Evolutionary conservation across 2,113 vertebrate species (phyloP).

Genomic region (Hydropotes inermis): DNA sequence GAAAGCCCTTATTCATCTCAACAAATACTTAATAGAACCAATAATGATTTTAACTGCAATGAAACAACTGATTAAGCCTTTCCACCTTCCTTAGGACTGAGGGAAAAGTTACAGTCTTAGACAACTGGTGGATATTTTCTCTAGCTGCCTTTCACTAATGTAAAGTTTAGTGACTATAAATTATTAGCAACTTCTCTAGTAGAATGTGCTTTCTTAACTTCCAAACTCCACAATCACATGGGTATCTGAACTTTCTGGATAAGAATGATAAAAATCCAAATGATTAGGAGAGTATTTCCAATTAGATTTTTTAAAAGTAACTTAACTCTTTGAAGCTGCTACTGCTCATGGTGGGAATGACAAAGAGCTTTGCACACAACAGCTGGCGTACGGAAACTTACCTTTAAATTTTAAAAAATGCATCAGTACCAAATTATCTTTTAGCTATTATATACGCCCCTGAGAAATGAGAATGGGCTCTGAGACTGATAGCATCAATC

Average conservation of each 20-base stretch:
- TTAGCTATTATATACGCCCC: not conserved
- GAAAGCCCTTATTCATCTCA: slow-evolving; percentile 20
- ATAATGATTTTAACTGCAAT: not conserved
- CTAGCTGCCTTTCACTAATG: not conserved
- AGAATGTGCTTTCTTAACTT: not conserved
- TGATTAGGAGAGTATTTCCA: not conserved
- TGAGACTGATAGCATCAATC: not conserved
- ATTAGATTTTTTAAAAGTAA: not conserved
- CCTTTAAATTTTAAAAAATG: not conserved
- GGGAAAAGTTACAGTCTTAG: not conserved
- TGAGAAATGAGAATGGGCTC: not conserved
- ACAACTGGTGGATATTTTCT: not conserved
- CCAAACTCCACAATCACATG: not conserved
- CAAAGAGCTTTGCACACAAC: not conserved
- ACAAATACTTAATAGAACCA: slow-evolving; percentile 38
- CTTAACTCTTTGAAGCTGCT: not conserved
- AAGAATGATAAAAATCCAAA: slow-evolving; percentile 10
- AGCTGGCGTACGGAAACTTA: not conserved
- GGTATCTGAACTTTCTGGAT: not conserved
- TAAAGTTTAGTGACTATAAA: not conserved
- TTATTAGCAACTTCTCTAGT: not conserved
- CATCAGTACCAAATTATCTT: not conserved
- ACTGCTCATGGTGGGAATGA: not conserved
- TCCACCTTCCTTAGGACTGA: slow-evolving; percentile 30
- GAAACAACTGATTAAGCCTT: not conserved